These are phyloP conservation scores for Parasteatoda tepidariorum DNA, from an alignment of 1,140 invertebrate species.

Conservation along the genomic window DNA sequence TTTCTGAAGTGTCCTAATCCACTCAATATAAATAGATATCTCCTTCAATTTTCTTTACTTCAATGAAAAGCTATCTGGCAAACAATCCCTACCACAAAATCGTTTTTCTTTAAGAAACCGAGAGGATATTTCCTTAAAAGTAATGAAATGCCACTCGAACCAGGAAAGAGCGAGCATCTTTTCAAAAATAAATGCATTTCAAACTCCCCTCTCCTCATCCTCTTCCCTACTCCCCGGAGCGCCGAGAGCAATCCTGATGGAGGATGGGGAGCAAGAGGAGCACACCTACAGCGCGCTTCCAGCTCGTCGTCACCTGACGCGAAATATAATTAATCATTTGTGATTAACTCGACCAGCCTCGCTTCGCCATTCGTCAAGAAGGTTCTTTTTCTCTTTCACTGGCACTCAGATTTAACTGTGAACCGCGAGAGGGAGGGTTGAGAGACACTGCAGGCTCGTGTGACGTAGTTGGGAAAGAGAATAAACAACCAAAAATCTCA, in stretches of 20 bases:
- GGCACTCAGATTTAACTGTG: background rate
- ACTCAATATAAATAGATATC: no score
- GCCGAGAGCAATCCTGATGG: background rate
- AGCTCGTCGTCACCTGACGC: conserved; percentile 27
- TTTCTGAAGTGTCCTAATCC: no score
- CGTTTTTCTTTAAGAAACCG: background rate
- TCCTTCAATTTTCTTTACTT: no score
- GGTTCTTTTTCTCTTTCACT: conserved; percentile 4
- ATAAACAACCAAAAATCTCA: background rate
- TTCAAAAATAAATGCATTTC: conserved; percentile 18
- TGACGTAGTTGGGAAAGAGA: background rate
- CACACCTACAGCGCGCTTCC: background rate
- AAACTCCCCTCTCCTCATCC: background rate
- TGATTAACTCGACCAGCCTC: conserved; percentile 19
- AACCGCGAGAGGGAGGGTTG: no score
- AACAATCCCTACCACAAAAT: no score
- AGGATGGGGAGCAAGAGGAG: background rate
- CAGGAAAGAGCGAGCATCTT: background rate
- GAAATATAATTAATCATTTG: conserved; percentile 40
- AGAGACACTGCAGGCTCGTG: background rate
- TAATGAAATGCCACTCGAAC: conserved; percentile 26
- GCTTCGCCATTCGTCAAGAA: conserved; percentile 21
- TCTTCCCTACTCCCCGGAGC: background rate
- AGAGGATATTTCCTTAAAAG: background rate
- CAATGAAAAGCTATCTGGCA: no score